Evolutionary conservation across 1,140 invertebrate genomes (phyloP).

Genomic region (Caenorhabditis latens): DNA sequence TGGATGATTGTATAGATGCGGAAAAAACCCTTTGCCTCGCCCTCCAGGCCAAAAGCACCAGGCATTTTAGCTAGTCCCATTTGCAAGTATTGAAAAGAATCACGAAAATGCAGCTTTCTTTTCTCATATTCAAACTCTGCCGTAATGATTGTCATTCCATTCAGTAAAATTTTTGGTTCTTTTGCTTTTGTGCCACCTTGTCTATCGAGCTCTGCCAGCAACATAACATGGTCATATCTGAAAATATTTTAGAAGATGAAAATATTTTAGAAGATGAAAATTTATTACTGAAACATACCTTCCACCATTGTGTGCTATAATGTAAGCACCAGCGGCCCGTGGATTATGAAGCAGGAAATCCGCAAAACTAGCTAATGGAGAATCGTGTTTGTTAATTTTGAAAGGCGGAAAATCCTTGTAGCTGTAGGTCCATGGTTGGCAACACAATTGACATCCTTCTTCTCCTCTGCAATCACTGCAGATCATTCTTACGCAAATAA

Average conservation of each 20-base stretch:
- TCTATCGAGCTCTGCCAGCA: not conserved
- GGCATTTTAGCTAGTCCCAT: not conserved
- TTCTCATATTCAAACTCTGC: not conserved
- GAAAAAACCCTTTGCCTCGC: not conserved
- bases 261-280: too few relatives aligned
- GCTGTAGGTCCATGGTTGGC: not conserved
- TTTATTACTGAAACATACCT: not conserved
- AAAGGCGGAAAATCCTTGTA: not conserved
- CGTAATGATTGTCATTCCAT: not conserved
- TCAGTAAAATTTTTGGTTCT: not conserved
- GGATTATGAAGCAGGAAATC: not conserved
- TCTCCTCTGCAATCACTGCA: not conserved
- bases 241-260: too few relatives aligned
- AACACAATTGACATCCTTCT: not conserved
- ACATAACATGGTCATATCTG: not conserved
- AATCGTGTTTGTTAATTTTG: not conserved
- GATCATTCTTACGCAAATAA: not conserved
- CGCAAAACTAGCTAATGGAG: not conserved
- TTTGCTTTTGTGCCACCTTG: not conserved
- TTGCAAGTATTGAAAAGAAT: not conserved
- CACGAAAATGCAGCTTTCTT: not conserved
- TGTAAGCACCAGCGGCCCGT: not conserved
- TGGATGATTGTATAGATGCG: not conserved
- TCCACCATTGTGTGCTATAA: constrained; percentile 3
- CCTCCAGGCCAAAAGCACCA: not conserved